These are phyloP conservation scores for Psilopsiagon aymara DNA, from an alignment of 2,113 vertebrate genomes.

Conservation along the genomic window DNA sequence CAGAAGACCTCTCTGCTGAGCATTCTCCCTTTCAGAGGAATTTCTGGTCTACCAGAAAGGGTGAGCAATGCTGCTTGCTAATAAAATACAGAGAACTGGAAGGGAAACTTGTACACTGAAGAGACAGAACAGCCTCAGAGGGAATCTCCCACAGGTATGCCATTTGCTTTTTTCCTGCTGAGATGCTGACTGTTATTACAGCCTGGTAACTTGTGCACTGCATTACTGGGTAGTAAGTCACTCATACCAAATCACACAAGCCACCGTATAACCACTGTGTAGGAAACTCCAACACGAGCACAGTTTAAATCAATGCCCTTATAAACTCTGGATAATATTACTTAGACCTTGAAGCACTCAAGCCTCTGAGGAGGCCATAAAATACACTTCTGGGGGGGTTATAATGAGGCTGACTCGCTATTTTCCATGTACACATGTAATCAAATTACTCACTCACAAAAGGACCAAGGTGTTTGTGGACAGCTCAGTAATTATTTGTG, in stretches of 20 bases:
- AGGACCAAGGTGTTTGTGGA: neutral
- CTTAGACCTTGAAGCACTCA: neutral
- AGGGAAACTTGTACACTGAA: neutral
- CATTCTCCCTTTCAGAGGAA: neutral
- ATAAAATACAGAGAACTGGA: neutral
- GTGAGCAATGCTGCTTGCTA: neutral
- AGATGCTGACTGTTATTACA: neutral
- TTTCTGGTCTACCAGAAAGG: neutral
- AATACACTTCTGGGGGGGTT: neutral
- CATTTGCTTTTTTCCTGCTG: neutral
- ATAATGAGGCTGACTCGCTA: neutral
- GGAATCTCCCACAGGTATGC: neutral
- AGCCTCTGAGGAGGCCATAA: neutral
- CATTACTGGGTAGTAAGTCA: neutral
- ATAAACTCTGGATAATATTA: neutral
- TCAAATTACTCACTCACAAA: constrained; percentile 25
- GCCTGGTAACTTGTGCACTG: neutral
- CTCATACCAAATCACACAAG: neutral
- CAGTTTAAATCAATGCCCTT: neutral
- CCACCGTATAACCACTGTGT: neutral
- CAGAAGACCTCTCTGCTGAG: neutral
- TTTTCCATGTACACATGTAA: constrained; percentile 12
- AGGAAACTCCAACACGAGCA: neutral
- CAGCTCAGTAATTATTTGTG: constrained; percentile 17
- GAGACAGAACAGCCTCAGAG: neutral